These are phyloP conservation scores for Chunga burmeisteri DNA, from an alignment of 2,113 vertebrate genomes.

Conservation along the genomic window DNA sequence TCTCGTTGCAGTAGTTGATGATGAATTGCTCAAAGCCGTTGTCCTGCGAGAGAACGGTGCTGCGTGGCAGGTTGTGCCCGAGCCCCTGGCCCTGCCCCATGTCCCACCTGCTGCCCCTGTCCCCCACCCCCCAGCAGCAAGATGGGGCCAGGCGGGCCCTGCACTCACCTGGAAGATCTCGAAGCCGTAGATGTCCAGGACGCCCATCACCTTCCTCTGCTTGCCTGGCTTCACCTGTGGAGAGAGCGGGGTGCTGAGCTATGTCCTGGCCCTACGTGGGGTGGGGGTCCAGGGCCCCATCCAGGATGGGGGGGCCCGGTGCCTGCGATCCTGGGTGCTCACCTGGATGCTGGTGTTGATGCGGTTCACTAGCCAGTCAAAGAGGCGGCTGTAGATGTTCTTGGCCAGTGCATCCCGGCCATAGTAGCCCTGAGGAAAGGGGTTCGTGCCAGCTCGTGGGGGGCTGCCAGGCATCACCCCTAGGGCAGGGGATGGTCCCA, in stretches of 20 bases:
- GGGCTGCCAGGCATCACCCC: not conserved
- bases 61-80: rapidly evolving
- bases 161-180: slow-evolving; percentile 78
- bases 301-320: rapidly evolving
- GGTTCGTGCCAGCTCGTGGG: not conserved
- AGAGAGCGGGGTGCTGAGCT: rapidly evolving
- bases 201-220: slow-evolving; percentile 80
- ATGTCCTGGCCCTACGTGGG: rapidly evolving
- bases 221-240: slow-evolving; percentile 65
- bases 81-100: not conserved
- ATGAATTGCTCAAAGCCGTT: slow-evolving; percentile 84
- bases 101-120: rapidly evolving
- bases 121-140: not conserved
- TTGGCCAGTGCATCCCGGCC: slow-evolving; percentile 79
- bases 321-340: not conserved
- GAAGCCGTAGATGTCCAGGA: slow-evolving; percentile 83
- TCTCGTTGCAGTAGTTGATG: slow-evolving; percentile 86
- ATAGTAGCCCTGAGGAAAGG: slow-evolving; percentile 67
- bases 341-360: slow-evolving; percentile 83
- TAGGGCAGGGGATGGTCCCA: rapidly evolving
- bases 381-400: slow-evolving; percentile 81
- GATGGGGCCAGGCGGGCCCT: not conserved
- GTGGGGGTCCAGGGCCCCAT: not conserved
- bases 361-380: slow-evolving; percentile 77
- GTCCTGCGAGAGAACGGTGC: slow-evolving; percentile 28